A percentile compares a stretch with the other conserved stretches of the same genome.
phyloP scores from a whole-genome alignment of 2,888 invertebrate species.

The Hypomecis punctinalis region DNA sequence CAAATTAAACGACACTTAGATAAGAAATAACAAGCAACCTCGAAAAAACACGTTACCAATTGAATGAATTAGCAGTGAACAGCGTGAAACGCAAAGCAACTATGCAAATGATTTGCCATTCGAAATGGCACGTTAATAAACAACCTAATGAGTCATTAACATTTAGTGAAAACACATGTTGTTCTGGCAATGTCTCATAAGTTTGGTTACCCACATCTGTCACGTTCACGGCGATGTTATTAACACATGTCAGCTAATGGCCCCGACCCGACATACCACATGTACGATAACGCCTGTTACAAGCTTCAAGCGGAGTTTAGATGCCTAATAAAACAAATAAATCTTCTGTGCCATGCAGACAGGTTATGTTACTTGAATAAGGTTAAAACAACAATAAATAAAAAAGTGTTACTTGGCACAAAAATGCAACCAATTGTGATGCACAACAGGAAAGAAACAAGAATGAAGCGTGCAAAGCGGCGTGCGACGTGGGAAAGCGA shows the following conservation, averaged over 20 bases:
- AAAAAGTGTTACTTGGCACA: slow-evolving; percentile 33
- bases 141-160: slow-evolving; percentile 54
- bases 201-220: slow-evolving; percentile 62
- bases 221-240: slow-evolving; percentile 59
- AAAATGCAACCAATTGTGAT: slow-evolving; percentile 62
- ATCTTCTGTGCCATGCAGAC: no score
- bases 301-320: slow-evolving; percentile 30
- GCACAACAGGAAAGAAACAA: slow-evolving; percentile 71
- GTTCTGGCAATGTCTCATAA: slow-evolving; percentile 53
- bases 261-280: slow-evolving; percentile 55
- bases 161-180: slow-evolving; percentile 57
- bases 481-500: slow-evolving; percentile 80
- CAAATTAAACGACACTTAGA: slow-evolving; percentile 57
- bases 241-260: slow-evolving; percentile 70
- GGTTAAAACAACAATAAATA: slow-evolving; percentile 13
- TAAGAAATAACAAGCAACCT: slow-evolving; percentile 45
- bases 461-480: slow-evolving; percentile 71
- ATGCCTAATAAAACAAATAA: no score
- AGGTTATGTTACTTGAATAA: not conserved
- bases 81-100: slow-evolving; percentile 14
- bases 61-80: slow-evolving; percentile 27
- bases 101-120: slow-evolving; percentile 26
- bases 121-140: slow-evolving; percentile 38
- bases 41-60: slow-evolving; percentile 25
- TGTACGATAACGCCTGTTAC: slow-evolving; percentile 58